These are phyloP conservation scores for Tetraneura akinire DNA, from an alignment of 1,140 invertebrate species.

Conservation along the genomic window DNA sequence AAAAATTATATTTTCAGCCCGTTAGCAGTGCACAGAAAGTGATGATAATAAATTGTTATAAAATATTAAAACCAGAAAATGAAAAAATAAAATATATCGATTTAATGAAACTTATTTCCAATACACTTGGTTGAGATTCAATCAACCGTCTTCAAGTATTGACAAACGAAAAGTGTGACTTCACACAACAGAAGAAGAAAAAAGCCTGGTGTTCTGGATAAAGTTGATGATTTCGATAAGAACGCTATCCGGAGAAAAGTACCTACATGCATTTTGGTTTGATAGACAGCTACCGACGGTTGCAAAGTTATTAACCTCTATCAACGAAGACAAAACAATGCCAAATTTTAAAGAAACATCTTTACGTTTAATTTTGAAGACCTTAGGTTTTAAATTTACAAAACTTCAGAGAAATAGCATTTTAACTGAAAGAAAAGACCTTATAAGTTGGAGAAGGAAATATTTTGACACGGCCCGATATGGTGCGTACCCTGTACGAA, in stretches of 20 bases:
- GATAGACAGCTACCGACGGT: slow-evolving; percentile 20
- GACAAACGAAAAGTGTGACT: not conserved
- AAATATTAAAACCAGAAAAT: no score
- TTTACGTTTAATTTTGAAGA: not conserved
- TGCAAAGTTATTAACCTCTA: not conserved
- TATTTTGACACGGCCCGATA: no score
- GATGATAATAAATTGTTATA: no score
- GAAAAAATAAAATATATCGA: not conserved
- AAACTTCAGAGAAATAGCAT: slow-evolving; percentile 17
- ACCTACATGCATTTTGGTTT: not conserved
- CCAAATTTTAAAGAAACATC: not conserved
- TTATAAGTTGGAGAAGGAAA: not conserved
- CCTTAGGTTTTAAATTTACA: slow-evolving; percentile 11
- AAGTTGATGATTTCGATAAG: slow-evolving; percentile 12
- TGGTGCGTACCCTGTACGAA: no score
- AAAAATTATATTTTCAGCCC: not conserved
- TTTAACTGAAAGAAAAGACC: slow-evolving; percentile 3
- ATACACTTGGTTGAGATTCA: not conserved
- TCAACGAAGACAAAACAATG: slow-evolving; percentile 13
- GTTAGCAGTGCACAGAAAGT: not conserved
- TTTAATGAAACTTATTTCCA: not conserved
- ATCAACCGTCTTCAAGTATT: not conserved
- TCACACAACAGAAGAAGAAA: not conserved
- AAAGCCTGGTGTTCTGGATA: not conserved
- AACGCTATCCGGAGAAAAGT: slow-evolving; percentile 20